Evolutionary conservation across 2,888 invertebrate genomes (phyloP).

Genomic region (Mamestra brassicae): DNA sequence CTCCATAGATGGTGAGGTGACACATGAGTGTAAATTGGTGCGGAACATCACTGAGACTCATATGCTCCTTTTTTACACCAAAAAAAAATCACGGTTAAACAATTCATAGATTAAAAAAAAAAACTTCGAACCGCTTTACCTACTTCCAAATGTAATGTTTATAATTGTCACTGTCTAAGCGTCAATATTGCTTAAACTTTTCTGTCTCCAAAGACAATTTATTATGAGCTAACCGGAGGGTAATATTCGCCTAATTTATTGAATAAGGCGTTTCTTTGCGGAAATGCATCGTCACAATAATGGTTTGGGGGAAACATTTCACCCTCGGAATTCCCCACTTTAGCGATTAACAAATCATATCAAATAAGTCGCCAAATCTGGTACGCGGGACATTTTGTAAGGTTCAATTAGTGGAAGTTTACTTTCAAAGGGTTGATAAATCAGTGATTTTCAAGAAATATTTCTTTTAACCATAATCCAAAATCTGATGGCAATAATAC

Average conservation of each 20-base stretch:
- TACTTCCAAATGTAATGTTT: neutral
- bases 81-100: no score
- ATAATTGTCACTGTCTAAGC: neutral
- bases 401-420: constrained; percentile 24
- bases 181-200: constrained; percentile 22
- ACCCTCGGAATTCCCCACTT: constrained; percentile 56
- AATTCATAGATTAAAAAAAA: neutral
- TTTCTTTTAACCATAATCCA: no score
- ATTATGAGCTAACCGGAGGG: constrained; percentile 38
- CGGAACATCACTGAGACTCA: no score
- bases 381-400: constrained; percentile 20
- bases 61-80: no score
- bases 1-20: no score
- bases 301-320: constrained; percentile 55
- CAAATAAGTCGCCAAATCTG: constrained; percentile 54
- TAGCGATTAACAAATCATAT: constrained; percentile 56
- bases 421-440: neutral
- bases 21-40: no score
- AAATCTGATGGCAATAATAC: no score
- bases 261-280: constrained; percentile 59
- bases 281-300: constrained; percentile 63
- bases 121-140: neutral
- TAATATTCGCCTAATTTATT: constrained; percentile 60
- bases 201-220: constrained; percentile 36
- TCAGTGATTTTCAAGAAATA: neutral